Base-by-base conservation (phyloP, 92 coral and sea anemone genomes). In the Porites evermanni region DNA sequence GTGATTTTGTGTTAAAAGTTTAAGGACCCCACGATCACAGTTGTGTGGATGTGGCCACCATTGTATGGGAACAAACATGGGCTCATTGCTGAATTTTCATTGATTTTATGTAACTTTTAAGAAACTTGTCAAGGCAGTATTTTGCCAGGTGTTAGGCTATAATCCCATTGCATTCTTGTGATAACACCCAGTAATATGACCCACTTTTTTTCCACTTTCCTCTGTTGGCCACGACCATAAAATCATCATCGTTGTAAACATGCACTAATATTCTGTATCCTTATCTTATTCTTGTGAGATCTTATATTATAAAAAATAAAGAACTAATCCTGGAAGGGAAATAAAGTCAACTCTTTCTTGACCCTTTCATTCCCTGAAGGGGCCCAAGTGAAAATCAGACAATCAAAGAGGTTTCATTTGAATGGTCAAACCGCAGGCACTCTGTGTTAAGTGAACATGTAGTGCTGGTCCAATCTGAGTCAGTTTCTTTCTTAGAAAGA, bases 1-100 rank as follows among this genome's bases (percentile, higher is more conserved):
- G 10, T 68, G 77, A 80, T 68, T 53, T 80, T 81, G 67, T 53
- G 66, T 23, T 38, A 17, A 67, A 53, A 54, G 7, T 78, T 47
- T 50, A 18, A 8, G 4, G 61, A 56, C 61, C 61, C 61, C 16
- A 56, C 8, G 4, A 56, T 11, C 61, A 12, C 13, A 4, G 61
- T 56, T 21, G 24, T n/a, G 2, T 53, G 17, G 75, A 26, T 14
- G 64, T 17, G 66, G 16, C 14, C 52, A 12, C 24, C 2, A 3
- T 72, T 23, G 10, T 9, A 1, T 24, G 18, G 16, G 64, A n/a
- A 23, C 4, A 0, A 16, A 54, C 64, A 13, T 8, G 10, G 10
- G 47, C 47, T 38, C 47, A 38, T 4, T 38, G 47, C 0, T 59
- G 6, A 13, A 16, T 14, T 19, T 56, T 11, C 61, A 56, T 11